Evolutionary conservation across 2,888 invertebrate species (phyloP).

Genomic region (Saturnia pavonia): DNA sequence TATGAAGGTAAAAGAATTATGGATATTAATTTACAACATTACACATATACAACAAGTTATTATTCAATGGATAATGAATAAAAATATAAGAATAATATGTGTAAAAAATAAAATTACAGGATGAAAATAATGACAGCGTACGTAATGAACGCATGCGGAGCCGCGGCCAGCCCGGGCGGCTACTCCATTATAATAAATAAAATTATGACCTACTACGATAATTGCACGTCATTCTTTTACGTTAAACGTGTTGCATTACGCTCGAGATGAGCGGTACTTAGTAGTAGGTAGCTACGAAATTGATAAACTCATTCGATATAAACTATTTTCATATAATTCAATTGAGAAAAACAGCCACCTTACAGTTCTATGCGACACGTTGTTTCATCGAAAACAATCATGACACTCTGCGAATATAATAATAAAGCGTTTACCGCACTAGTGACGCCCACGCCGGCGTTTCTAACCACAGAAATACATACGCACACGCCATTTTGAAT

Average conservation of each 20-base stretch:
- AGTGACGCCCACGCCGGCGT: conserved; percentile 11
- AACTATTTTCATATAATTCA: not conserved
- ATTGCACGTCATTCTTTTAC: not conserved
- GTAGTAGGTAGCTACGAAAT: not conserved
- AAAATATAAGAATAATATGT: too few species aligned
- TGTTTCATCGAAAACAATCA: conserved; percentile 3
- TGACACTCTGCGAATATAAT: conserved; percentile 3
- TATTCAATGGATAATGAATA: too few species aligned
- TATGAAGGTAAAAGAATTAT: too few species aligned
- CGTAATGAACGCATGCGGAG: too few species aligned
- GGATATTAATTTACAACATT: too few species aligned
- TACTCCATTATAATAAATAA: too few species aligned
- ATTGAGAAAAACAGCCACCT: not conserved
- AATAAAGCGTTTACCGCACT: conserved; percentile 6
- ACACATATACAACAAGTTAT: too few species aligned
- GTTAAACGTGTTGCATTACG: not conserved
- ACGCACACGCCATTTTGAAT: not conserved
- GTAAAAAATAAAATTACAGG: too few species aligned
- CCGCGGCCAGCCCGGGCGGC: too few species aligned
- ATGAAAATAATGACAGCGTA: too few species aligned
- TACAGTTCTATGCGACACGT: not conserved
- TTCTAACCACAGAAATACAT: conserved; percentile 10
- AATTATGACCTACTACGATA: not conserved
- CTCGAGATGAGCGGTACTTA: not conserved
- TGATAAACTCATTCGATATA: not conserved